Base-by-base conservation (phyloP, 2,113 vertebrate genomes). In the Dromas ardeola region DNA sequence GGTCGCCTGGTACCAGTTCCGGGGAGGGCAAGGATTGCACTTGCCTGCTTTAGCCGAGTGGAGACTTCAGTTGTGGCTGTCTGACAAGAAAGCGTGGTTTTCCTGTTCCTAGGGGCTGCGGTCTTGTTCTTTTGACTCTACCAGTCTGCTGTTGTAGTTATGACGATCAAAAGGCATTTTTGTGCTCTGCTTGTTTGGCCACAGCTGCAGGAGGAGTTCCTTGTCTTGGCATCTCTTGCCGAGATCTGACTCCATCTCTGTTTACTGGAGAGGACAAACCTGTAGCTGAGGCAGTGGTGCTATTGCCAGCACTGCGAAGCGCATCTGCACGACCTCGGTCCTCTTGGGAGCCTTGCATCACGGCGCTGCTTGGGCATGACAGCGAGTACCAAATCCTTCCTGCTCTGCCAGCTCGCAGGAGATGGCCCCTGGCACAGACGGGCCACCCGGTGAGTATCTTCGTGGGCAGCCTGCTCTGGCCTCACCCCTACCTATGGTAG, bases 71-170 rank as follows among this genome's bases (percentile, higher is more conserved):
- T 49, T 95, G 86, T 89, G 86, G 91, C 66, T 89, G 73, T 67
- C 73, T 87, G 86, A 89, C 95, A 91, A 94, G 95, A 91, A 81
- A 91, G 65, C 38, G 83, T 93, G 88, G 70, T 95, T 96, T 97
- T 95, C 86, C 66, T 96, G 6, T 91, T 91, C 84, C 49, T 81
- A 49, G 70, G 58, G 71, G 8, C 66, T 94, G 77, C 1, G n/a
- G 86, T 92, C 73, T 63, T 86, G 36, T 81, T 95, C 62, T 85
- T 69, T 86, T 67, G 16, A 23, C 52, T 79, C 26, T 62, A 76
- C 66, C 53, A 81, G 71, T 40, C 22, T 50, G 52, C 61, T 72
- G 18, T 76, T 93, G 70, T 49, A 94, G 70, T 91, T 95, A 76
- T 1, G 2, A 23, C 0, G 3, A 81, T 87, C 56, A 86, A 79